Conservation (phyloP, 2,113 vertebrate species). For the Tursiops truncatus region DNA sequence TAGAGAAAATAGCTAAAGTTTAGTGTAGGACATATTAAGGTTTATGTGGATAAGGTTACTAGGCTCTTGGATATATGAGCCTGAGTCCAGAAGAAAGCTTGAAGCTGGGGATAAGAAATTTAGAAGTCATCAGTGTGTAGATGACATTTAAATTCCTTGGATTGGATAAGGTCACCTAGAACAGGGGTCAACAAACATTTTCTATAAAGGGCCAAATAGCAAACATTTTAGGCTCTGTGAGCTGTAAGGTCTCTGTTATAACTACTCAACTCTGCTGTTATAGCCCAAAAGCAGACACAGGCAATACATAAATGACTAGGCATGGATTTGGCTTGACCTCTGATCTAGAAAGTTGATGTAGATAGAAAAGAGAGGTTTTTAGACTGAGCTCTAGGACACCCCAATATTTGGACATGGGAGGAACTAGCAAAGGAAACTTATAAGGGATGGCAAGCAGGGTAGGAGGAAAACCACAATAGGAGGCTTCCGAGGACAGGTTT, state of each 20-base stretch:
- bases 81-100: background rate
- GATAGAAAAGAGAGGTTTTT: background rate
- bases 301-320: background rate
- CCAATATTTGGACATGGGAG: background rate
- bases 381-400: background rate
- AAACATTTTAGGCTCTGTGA: background rate
- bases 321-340: background rate
- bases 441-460: background rate
- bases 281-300: background rate
- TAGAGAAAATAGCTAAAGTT: background rate
- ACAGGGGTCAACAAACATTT: background rate
- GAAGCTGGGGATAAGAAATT: background rate
- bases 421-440: background rate
- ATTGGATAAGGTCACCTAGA: background rate
- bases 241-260: background rate
- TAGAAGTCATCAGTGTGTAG: background rate
- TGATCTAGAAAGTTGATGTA: background rate
- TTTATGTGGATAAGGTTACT: background rate
- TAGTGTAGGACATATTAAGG: background rate
- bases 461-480: background rate
- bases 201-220: background rate
- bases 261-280: background rate
- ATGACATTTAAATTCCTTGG: background rate
- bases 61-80: background rate
- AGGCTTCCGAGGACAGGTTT: background rate